Conservation (phyloP, 2,113 vertebrate genomes). For the Alethe diademata region DNA sequence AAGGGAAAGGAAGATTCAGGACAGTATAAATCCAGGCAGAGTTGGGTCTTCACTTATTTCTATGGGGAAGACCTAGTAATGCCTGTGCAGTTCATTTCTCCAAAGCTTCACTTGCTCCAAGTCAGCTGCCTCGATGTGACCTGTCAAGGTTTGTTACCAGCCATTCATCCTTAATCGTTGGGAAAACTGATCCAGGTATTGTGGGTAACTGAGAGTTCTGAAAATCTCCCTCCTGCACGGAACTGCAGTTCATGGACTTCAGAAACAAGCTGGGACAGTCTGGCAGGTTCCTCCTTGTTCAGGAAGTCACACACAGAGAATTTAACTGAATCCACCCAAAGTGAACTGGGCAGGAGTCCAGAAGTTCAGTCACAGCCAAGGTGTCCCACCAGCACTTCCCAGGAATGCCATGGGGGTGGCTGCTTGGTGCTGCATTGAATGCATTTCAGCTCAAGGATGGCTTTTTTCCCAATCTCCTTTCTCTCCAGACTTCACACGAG, state of each 20-base stretch:
- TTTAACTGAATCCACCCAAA: neutral
- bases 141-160: neutral
- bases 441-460: neutral
- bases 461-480: neutral
- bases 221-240: neutral
- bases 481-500: neutral
- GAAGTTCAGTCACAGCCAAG: neutral
- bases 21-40: neutral
- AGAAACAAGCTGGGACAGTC: neutral
- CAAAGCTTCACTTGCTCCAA: neutral
- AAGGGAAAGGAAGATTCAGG: neutral
- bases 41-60: neutral
- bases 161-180: neutral
- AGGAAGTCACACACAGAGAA: neutral
- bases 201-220: neutral
- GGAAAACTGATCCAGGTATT: neutral
- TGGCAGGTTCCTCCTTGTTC: neutral
- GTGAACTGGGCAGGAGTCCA: neutral
- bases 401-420: rapidly evolving
- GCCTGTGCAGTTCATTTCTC: neutral
- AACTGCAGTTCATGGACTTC: neutral
- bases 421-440: neutral
- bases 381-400: neutral
- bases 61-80: neutral
- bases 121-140: neutral